These are phyloP conservation scores for Addax nasomaculatus DNA, from an alignment of 2,113 vertebrate species.

Conservation along the genomic window DNA sequence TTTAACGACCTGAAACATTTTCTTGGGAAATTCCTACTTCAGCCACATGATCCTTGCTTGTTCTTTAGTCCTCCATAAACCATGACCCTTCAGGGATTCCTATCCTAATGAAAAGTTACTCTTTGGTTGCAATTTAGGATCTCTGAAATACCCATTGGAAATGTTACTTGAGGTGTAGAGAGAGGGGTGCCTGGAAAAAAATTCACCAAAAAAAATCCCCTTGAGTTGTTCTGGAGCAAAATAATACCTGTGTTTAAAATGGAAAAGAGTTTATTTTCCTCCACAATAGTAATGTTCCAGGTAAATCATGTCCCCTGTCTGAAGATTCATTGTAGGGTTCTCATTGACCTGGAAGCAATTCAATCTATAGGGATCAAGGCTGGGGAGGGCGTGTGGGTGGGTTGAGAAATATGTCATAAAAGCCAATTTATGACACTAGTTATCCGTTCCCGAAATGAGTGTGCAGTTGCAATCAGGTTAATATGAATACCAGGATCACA, in stretches of 20 bases:
- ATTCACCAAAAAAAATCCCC: neutral
- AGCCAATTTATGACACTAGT: neutral
- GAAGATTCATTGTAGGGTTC: neutral
- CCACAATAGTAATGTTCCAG: neutral
- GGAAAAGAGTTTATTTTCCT: slow-evolving; percentile 23
- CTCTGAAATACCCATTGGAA: slow-evolving; percentile 25
- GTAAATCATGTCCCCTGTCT: neutral
- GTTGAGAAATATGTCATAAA: neutral
- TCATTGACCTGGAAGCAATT: neutral
- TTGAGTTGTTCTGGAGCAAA: slow-evolving; percentile 8
- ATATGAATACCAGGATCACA: neutral
- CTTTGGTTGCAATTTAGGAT: neutral
- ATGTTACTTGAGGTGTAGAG: neutral
- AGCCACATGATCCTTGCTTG: neutral
- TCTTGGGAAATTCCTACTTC: neutral
- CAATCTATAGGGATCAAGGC: neutral
- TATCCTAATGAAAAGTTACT: slow-evolving; percentile 28
- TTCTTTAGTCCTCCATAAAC: neutral
- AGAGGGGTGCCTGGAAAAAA: neutral
- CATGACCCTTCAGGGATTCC: neutral
- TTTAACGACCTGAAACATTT: slow-evolving; percentile 9
- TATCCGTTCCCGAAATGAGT: neutral
- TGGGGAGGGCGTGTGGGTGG: neutral
- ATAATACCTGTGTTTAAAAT: neutral
- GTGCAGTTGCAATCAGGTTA: neutral